Percentiles rank a stretch among this genome's conserved stretches.
phyloP scores from a whole-genome alignment of 2,113 vertebrate genomes.

The Microtus oregoni region DNA sequence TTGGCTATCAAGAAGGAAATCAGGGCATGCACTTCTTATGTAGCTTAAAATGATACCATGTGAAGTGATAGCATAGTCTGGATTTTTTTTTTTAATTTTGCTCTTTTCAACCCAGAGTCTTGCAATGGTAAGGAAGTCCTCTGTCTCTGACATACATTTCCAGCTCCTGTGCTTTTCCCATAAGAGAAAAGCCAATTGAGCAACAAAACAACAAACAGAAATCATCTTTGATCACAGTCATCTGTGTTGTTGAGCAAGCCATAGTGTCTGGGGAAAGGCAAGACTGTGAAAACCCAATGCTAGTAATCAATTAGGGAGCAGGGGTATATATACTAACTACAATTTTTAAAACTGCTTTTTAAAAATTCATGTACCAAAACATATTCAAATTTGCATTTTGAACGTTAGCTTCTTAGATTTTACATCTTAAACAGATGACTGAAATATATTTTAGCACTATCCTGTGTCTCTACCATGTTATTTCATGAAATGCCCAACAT shows the following conservation, averaged over 20 bases:
- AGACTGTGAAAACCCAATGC: neutral
- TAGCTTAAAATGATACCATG: neutral
- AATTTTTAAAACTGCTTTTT: neutral
- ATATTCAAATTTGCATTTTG: neutral
- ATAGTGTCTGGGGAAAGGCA: neutral
- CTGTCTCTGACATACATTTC: too few species aligned
- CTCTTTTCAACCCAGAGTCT: neutral
- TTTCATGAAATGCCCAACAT: conserved; percentile 44
- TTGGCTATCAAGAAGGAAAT: neutral
- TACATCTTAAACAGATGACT: conserved; percentile 1
- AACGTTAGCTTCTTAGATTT: neutral
- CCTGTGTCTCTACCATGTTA: neutral
- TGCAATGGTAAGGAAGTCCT: neutral
- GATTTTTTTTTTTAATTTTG: neutral
- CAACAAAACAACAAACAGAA: neutral
- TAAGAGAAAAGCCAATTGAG: neutral
- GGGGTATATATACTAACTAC: neutral
- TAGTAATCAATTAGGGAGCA: neutral
- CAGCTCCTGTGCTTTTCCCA: neutral
- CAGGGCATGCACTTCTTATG: rapidly evolving
- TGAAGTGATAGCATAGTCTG: neutral
- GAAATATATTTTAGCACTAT: conserved; percentile 20
- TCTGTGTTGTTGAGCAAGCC: neutral
- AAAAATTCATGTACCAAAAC: neutral
- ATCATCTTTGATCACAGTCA: neutral